Conservation (phyloP, 2,113 vertebrate genomes). For the Channa argus region DNA sequence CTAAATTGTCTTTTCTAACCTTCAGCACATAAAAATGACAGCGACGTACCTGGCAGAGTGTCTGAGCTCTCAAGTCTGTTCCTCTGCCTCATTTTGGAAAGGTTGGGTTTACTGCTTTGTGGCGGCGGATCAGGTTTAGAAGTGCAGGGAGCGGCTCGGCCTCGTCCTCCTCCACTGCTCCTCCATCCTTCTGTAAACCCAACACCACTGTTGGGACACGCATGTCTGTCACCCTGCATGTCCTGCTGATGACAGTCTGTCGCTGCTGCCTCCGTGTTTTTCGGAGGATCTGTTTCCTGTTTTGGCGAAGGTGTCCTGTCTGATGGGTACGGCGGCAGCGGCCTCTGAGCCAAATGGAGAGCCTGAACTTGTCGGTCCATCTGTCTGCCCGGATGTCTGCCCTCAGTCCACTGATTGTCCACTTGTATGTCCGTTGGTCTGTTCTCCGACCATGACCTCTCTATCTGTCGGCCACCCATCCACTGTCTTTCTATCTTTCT, state of each 20-base stretch:
- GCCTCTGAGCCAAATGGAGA: slow-evolving; percentile 69
- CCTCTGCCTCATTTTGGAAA: slow-evolving; percentile 70
- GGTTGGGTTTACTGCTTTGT: slow-evolving; percentile 77
- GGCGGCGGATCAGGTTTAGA: slow-evolving; percentile 78
- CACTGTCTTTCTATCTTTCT: slow-evolving; percentile 81
- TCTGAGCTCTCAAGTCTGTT: slow-evolving; percentile 75
- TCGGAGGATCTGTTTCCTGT: slow-evolving; percentile 57
- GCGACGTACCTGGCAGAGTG: slow-evolving; percentile 56
- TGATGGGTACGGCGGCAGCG: slow-evolving; percentile 74
- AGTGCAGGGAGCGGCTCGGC: slow-evolving; percentile 32
- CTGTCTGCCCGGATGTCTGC: slow-evolving; percentile 62
- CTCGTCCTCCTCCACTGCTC: slow-evolving; percentile 39
- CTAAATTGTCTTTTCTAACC: background rate
- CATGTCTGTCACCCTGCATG: slow-evolving; percentile 49
- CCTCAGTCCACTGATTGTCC: slow-evolving; percentile 68
- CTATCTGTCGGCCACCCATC: slow-evolving; percentile 74
- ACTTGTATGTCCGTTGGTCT: slow-evolving; percentile 55
- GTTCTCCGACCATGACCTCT: slow-evolving; percentile 76
- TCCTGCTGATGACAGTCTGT: slow-evolving; percentile 62
- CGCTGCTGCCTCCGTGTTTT: slow-evolving; percentile 42
- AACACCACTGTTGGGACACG: slow-evolving; percentile 19
- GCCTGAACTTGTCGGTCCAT: slow-evolving; percentile 59
- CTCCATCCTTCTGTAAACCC: slow-evolving; percentile 63
- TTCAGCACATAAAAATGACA: background rate
- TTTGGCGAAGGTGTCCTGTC: slow-evolving; percentile 76